Evolutionary conservation across 1,140 invertebrate species (phyloP).

Genomic region (Sminthurides bifidus): DNA sequence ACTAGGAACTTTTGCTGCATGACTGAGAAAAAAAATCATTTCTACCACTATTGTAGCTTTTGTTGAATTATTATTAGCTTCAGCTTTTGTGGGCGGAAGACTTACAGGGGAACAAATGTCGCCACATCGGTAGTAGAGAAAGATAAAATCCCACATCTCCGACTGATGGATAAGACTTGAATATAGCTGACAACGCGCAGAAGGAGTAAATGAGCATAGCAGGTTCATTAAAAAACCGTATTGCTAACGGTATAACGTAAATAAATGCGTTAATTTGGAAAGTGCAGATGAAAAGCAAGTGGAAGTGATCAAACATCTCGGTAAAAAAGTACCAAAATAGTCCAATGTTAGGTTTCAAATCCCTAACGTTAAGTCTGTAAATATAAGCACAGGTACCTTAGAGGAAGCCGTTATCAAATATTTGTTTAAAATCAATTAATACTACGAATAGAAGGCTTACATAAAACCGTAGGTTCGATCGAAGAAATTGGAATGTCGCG

Average conservation of each 20-base stretch:
- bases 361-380: constrained; percentile 67
- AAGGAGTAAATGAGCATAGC: constrained; percentile 72
- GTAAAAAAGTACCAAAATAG: constrained; percentile 99
- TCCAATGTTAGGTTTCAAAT: constrained; percentile 92
- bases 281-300: constrained; percentile 83
- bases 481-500: constrained; percentile 53
- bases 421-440: background rate
- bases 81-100: constrained; percentile 31
- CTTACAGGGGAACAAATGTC: constrained; percentile 78
- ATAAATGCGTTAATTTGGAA: constrained; percentile 94
- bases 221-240: constrained; percentile 75
- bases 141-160: constrained; percentile 90
- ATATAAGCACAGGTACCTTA: constrained; percentile 30
- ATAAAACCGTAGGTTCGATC: constrained; percentile 71
- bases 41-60: background rate
- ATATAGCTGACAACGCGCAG: constrained; percentile 73
- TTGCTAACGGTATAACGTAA: constrained; percentile 76
- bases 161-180: constrained; percentile 92
- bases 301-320: constrained; percentile 86
- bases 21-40: constrained; percentile 41
- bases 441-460: constrained; percentile 43
- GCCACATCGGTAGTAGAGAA: constrained; percentile 79
- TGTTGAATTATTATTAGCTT: background rate
- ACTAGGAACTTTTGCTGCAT: constrained; percentile 88
- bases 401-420: background rate